Evolutionary conservation across 2,113 vertebrate species (phyloP).

Genomic region (Galemys pyrenaicus): DNA sequence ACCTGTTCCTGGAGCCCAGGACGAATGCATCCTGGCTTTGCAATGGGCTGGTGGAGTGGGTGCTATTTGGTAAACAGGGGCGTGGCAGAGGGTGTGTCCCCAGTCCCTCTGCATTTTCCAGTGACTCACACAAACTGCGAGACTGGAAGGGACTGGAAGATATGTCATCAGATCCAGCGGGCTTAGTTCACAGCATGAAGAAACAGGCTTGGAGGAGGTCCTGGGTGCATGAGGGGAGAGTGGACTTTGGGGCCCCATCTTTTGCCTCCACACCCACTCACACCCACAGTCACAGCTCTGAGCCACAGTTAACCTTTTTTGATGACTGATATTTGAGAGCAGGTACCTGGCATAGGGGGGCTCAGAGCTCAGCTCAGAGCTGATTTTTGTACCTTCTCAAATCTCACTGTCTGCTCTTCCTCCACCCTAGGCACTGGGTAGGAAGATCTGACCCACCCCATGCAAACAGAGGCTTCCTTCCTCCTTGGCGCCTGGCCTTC

Average conservation of each 20-base stretch:
- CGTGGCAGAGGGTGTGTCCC: background rate
- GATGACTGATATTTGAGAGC: background rate
- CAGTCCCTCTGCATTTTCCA: background rate
- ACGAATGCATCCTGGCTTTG: background rate
- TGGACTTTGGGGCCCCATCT: rapidly evolving
- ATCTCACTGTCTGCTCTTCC: background rate
- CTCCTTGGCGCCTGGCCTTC: background rate
- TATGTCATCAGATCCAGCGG: background rate
- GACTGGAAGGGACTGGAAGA: background rate
- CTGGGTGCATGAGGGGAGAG: background rate
- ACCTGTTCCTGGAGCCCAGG: background rate
- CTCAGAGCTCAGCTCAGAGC: background rate
- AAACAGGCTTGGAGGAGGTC: background rate
- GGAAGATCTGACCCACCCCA: background rate
- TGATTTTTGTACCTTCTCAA: background rate
- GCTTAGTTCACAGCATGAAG: background rate
- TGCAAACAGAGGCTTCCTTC: background rate
- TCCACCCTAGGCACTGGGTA: background rate
- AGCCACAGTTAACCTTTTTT: background rate
- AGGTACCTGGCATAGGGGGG: background rate
- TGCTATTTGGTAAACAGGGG: constrained; percentile 60
- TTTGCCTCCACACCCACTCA: background rate
- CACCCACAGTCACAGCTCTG: background rate
- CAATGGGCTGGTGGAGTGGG: background rate
- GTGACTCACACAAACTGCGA: background rate